A percentile compares a stretch with the other conserved stretches of the same genome.
These are phyloP conservation scores for Amblyornis subalaris DNA, from an alignment of 2,113 vertebrate genomes.

Conservation along the genomic window DNA sequence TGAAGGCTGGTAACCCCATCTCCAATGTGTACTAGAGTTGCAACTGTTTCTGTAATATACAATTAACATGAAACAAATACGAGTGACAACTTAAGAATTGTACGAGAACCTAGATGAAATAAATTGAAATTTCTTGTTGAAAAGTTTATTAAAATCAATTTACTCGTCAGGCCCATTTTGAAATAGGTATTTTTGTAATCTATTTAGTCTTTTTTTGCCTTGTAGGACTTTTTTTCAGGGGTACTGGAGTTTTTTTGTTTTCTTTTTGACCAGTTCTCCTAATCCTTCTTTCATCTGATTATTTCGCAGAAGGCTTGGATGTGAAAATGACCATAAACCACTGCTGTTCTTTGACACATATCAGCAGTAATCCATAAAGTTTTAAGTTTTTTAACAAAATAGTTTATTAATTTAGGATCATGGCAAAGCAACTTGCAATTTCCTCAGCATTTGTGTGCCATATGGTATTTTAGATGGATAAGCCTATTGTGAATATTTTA, in stretches of 20 bases:
- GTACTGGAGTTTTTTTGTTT: fast-evolving
- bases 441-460: neutral
- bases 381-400: neutral
- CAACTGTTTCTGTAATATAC: neutral
- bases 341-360: neutral
- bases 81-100: neutral
- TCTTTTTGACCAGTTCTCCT: neutral
- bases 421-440: neutral
- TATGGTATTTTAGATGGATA: neutral
- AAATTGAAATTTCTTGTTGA: neutral
- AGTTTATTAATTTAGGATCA: neutral
- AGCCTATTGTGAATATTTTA: neutral
- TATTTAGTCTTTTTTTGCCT: neutral
- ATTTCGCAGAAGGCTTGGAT: neutral
- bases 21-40: neutral
- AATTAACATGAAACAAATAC: neutral
- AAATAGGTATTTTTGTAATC: neutral
- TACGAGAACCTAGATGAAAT: neutral
- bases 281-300: neutral
- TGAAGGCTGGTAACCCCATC: neutral
- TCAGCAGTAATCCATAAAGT: neutral
- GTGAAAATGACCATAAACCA: neutral
- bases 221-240: fast-evolving
- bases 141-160: neutral
- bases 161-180: neutral